phyloP scores from a whole-genome alignment of 2,797 vertebrate genomes.

The Bradypodion ventrale region DNA sequence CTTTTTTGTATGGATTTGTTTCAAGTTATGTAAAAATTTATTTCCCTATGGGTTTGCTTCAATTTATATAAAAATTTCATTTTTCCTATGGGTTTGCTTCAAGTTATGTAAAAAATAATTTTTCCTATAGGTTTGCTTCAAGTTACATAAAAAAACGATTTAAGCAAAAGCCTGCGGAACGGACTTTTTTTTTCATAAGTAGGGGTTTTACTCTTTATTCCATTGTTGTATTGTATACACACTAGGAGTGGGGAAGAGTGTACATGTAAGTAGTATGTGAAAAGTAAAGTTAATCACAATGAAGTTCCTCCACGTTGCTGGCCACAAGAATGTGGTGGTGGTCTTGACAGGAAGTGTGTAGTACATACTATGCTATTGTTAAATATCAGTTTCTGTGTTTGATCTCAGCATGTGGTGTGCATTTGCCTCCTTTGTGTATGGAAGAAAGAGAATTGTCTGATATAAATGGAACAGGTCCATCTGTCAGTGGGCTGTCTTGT shows the following conservation, averaged over 20 bases:
- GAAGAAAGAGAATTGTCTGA: constrained; percentile 30
- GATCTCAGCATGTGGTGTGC: fast-evolving
- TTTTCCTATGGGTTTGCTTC: no score
- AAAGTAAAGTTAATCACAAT: background rate
- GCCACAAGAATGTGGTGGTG: background rate
- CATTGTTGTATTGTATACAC: background rate
- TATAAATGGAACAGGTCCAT: background rate
- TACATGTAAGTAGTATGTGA: background rate
- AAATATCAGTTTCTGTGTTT: constrained; percentile 40
- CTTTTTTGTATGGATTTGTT: no score
- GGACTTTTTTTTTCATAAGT: no score
- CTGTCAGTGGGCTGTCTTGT: constrained; percentile 63
- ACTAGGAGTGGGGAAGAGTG: background rate
- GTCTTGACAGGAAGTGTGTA: background rate
- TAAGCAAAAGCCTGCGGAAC: no score
- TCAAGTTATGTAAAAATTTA: no score
- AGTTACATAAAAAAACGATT: no score
- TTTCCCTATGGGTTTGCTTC: no score
- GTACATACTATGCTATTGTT: constrained; percentile 23
- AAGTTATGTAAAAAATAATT: no score
- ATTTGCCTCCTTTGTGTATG: background rate
- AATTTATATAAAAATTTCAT: no score
- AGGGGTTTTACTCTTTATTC: no score
- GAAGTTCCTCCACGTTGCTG: constrained; percentile 10
- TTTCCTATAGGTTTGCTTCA: no score